These are phyloP conservation scores for Brachionus paranguensis DNA, from an alignment of 1,140 invertebrate species.

Conservation along the genomic window DNA sequence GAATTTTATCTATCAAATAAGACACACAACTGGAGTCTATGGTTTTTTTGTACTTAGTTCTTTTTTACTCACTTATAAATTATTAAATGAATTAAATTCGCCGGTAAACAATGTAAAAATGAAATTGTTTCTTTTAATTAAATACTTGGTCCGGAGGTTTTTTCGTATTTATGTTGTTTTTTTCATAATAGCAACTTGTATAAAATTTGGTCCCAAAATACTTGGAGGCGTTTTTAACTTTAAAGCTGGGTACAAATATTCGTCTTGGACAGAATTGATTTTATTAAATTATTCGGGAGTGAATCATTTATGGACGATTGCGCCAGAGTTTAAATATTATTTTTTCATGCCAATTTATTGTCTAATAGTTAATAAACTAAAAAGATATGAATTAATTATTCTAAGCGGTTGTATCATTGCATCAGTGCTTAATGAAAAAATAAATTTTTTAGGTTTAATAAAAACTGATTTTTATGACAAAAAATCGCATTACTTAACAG, in stretches of 20 bases:
- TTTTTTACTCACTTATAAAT: background rate
- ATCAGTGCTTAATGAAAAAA: background rate
- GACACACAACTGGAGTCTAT: background rate
- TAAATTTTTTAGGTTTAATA: background rate
- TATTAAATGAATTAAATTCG: background rate
- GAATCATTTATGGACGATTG: slow-evolving; percentile 34
- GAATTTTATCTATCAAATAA: background rate
- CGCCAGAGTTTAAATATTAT: slow-evolving; percentile 37
- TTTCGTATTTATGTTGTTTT: slow-evolving; percentile 32
- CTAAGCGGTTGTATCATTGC: background rate
- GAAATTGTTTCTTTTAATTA: background rate
- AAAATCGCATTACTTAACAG: background rate
- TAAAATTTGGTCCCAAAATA: background rate
- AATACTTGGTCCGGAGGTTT: background rate
- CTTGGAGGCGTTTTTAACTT: background rate
- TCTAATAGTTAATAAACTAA: background rate
- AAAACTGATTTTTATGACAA: background rate
- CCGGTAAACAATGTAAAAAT: background rate
- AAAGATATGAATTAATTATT: background rate
- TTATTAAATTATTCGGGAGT: background rate
- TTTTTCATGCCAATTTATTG: slow-evolving; percentile 22
- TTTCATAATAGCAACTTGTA: background rate
- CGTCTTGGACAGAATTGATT: background rate
- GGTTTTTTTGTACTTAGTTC: slow-evolving; percentile 27
- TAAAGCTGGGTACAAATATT: background rate